These are phyloP conservation scores for Piezodorus guildinii DNA, from an alignment of 1,140 invertebrate species.

Conservation along the genomic window DNA sequence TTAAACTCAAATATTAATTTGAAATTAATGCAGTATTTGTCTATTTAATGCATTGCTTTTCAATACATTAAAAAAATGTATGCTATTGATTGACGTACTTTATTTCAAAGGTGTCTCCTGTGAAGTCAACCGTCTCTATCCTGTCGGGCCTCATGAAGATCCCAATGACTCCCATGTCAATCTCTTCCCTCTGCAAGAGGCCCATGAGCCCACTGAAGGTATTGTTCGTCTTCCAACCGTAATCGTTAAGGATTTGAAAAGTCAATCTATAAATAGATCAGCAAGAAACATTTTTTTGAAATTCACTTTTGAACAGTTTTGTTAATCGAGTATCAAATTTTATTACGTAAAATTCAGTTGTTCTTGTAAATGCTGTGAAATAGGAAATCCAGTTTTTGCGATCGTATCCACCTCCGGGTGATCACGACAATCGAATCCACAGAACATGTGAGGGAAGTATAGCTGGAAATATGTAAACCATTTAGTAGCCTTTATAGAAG, in stretches of 20 bases:
- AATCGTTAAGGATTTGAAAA: constrained; percentile 33
- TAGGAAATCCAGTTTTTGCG: neutral
- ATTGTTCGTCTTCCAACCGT: constrained; percentile 41
- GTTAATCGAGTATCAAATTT: neutral
- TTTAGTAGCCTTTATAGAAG: too few species aligned
- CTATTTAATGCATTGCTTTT: too few species aligned
- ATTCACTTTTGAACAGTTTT: neutral
- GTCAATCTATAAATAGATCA: constrained; percentile 26
- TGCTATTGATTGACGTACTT: constrained; percentile 29
- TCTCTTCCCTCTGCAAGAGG: constrained; percentile 38
- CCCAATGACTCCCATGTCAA: constrained; percentile 40
- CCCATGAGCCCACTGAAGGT: constrained; percentile 42
- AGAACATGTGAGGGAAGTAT: neutral
- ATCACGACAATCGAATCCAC: neutral
- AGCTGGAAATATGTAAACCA: too few species aligned
- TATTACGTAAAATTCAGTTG: neutral
- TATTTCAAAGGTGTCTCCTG: constrained; percentile 39
- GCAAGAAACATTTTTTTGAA: neutral
- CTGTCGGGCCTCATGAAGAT: constrained; percentile 44
- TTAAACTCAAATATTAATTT: too few species aligned
- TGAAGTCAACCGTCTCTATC: constrained; percentile 37
- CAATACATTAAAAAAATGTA: too few species aligned
- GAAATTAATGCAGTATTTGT: too few species aligned
- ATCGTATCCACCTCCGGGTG: constrained; percentile 6
- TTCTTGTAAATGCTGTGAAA: neutral